These are phyloP conservation scores for Megaceryle torquata DNA, from an alignment of 2,113 vertebrate species.

Conservation along the genomic window DNA sequence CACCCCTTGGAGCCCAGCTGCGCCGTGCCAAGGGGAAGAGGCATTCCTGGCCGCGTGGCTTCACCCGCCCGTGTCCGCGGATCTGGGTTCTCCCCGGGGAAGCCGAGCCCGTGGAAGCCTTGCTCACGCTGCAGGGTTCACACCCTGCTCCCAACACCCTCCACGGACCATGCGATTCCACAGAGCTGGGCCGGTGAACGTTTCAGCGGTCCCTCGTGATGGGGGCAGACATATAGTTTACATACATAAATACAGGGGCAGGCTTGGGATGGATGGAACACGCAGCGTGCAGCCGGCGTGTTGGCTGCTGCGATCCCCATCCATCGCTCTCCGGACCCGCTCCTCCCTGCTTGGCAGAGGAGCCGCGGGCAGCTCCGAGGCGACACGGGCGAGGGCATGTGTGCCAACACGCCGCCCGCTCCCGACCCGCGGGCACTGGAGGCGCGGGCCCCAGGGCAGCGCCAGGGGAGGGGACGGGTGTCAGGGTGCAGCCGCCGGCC, in stretches of 20 bases:
- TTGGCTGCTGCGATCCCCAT: neutral
- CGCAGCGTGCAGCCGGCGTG: neutral
- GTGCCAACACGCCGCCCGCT: accelerated
- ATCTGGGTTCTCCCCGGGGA: neutral
- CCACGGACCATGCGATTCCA: accelerated
- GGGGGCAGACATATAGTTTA: neutral
- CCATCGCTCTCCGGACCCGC: accelerated
- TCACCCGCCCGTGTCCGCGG: accelerated
- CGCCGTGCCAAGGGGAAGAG: neutral
- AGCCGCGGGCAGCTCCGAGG: accelerated
- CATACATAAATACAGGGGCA: accelerated
- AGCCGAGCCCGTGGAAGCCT: neutral
- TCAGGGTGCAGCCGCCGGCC: neutral
- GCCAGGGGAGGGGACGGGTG: neutral
- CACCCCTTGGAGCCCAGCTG: neutral
- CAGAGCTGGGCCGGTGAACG: neutral
- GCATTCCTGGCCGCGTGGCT: accelerated
- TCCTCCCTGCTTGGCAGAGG: accelerated
- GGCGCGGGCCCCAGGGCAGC: neutral
- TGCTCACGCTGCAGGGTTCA: accelerated
- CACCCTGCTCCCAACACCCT: accelerated
- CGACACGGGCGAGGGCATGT: neutral
- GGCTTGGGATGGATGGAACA: accelerated
- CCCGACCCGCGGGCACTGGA: neutral
- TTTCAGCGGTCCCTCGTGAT: neutral